Evolutionary conservation across 2,888 invertebrate genomes (phyloP).

Genomic region (Caradrina kadenii): DNA sequence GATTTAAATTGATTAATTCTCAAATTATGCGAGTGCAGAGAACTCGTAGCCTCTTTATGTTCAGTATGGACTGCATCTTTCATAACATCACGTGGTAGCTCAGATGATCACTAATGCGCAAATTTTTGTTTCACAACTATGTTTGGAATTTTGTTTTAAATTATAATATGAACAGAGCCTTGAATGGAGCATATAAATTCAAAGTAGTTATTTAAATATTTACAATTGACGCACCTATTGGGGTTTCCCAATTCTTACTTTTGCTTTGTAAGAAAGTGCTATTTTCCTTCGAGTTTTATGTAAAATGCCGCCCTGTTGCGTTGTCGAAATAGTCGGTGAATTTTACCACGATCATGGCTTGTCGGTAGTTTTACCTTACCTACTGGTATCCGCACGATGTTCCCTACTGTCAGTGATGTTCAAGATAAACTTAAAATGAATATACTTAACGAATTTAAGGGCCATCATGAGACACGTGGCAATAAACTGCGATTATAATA

Average conservation of each 20-base stretch:
- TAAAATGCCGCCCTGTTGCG: not conserved
- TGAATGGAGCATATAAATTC: slow-evolving; percentile 11
- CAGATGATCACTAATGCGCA: not conserved
- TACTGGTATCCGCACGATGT: too few relatives aligned
- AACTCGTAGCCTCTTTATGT: slow-evolving; percentile 4
- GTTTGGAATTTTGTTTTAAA: slow-evolving; percentile 2
- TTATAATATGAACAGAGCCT: slow-evolving; percentile 20
- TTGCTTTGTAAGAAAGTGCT: not conserved
- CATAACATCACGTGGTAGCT: not conserved
- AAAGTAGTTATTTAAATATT: not conserved
- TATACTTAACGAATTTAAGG: too few relatives aligned
- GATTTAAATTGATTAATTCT: slow-evolving; percentile 7
- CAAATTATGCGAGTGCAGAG: slow-evolving; percentile 18
- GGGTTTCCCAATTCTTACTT: not conserved
- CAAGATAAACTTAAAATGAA: too few relatives aligned
- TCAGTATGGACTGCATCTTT: slow-evolving; percentile 10
- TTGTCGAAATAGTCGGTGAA: too few relatives aligned
- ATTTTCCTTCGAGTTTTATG: not conserved
- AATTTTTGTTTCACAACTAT: slow-evolving; percentile 25
- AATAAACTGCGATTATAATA: too few relatives aligned
- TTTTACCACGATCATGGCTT: too few relatives aligned
- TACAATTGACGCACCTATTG: not conserved
- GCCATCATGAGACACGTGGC: too few relatives aligned
- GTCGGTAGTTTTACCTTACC: too few relatives aligned
- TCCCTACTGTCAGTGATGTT: too few relatives aligned